A percentile compares a stretch with the other conserved stretches of the same genome.
Evolutionary conservation across 2,888 invertebrate species (phyloP).

Genomic region (Spilarctia lutea): DNA sequence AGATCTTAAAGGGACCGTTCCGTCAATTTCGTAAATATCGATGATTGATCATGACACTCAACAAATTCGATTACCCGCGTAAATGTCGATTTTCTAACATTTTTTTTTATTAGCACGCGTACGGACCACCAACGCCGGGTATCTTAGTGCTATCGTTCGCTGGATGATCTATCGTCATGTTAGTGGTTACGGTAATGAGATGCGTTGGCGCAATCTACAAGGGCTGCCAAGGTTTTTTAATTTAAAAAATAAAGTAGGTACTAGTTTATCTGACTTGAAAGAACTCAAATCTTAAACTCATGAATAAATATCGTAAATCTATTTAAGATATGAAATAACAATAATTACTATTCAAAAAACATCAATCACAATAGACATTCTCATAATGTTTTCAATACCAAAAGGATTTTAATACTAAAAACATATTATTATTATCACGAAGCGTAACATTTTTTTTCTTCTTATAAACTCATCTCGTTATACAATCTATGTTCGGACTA

Average conservation of each 20-base stretch:
- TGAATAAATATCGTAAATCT: too few relatives aligned
- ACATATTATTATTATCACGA: too few relatives aligned
- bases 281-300: too few relatives aligned
- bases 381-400: too few relatives aligned
- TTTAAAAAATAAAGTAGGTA: background rate
- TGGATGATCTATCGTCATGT: conserved; percentile 79
- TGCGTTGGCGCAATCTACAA: conserved; percentile 70
- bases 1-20: conserved; percentile 26
- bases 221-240: conserved; percentile 42
- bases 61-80: conserved; percentile 69
- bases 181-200: conserved; percentile 61
- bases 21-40: conserved; percentile 26
- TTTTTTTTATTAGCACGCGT: conserved; percentile 52
- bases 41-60: conserved; percentile 48
- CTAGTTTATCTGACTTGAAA: too few relatives aligned
- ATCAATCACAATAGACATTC: too few relatives aligned
- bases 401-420: too few relatives aligned
- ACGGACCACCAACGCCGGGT: conserved; percentile 77
- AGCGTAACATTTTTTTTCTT: background rate
- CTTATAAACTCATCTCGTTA: background rate
- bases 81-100: conserved; percentile 70
- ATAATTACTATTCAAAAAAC: background rate
- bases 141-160: conserved; percentile 80
- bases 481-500: conserved; percentile 8
- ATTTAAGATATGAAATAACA: background rate